These are phyloP conservation scores for Haemorhous mexicanus DNA, from an alignment of 2,113 vertebrate genomes.

Conservation along the genomic window DNA sequence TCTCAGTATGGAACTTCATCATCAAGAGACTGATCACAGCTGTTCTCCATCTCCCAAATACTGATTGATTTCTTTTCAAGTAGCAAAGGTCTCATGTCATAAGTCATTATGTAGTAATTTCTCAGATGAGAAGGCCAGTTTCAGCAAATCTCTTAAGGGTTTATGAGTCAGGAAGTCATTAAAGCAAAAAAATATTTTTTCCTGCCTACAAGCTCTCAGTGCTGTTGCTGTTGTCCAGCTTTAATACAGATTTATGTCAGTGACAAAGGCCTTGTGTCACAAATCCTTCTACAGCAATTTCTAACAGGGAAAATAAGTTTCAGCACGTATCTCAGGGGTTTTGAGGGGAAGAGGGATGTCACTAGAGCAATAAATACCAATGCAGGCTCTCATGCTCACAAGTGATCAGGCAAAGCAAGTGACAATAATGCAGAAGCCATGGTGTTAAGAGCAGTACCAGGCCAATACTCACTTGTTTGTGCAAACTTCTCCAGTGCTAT, in stretches of 20 bases:
- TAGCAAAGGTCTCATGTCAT: background rate
- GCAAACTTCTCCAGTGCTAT: slow-evolving; percentile 99
- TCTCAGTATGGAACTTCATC: background rate
- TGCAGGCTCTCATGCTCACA: background rate
- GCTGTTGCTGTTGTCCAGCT: background rate
- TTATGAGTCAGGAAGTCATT: background rate
- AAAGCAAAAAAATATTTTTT: background rate
- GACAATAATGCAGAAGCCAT: background rate
- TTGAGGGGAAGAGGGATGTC: background rate
- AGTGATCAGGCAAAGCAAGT: background rate
- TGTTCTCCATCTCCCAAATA: background rate
- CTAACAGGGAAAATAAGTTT: background rate
- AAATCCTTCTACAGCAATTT: background rate
- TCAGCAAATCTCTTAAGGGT: background rate
- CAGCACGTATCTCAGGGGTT: background rate
- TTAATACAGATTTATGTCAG: background rate
- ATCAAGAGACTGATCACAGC: background rate
- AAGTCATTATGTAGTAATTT: background rate
- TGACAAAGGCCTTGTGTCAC: background rate
- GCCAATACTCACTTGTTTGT: slow-evolving; percentile 90
- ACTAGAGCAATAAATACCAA: background rate
- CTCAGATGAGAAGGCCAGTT: background rate
- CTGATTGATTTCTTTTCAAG: background rate
- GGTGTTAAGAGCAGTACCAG: background rate
- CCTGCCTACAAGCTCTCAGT: background rate